These are phyloP conservation scores for Drosophila nannoptera DNA, from an alignment of 1,140 invertebrate genomes.

Conservation along the genomic window DNA sequence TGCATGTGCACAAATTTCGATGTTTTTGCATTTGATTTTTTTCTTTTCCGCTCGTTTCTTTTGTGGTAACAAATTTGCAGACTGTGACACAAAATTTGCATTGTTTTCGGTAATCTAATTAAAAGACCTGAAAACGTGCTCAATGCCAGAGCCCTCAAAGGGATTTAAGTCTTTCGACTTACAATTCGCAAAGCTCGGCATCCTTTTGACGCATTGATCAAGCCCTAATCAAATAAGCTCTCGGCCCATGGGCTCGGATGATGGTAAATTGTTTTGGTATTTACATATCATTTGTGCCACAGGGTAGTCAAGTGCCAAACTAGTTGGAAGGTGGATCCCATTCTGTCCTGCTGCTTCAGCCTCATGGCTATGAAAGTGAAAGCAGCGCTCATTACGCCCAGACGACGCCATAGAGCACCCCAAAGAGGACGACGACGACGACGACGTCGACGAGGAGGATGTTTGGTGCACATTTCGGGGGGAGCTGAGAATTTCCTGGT, in stretches of 20 bases:
- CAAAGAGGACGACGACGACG: no score
- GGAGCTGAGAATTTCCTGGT: slow-evolving; percentile 60
- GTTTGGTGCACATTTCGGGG: slow-evolving; percentile 44
- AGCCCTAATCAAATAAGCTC: slow-evolving; percentile 63
- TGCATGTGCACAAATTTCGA: slow-evolving; percentile 16
- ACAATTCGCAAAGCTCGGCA: slow-evolving; percentile 23
- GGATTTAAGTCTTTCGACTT: neutral
- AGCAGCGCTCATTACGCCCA: slow-evolving; percentile 39
- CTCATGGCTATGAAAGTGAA: slow-evolving; percentile 29
- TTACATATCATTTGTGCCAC: slow-evolving; percentile 68
- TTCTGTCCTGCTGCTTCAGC: neutral
- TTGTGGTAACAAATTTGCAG: slow-evolving; percentile 6
- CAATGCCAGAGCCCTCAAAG: neutral
- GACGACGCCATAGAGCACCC: slow-evolving; percentile 9
- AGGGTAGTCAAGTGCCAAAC: slow-evolving; percentile 30
- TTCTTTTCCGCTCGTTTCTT: neutral
- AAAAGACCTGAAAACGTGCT: neutral
- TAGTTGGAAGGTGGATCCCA: slow-evolving; percentile 3
- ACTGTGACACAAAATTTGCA: neutral
- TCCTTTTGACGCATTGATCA: slow-evolving; percentile 63
- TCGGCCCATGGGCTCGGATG: slow-evolving; percentile 28
- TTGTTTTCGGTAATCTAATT: neutral
- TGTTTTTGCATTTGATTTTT: slow-evolving; percentile 11
- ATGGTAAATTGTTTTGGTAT: slow-evolving; percentile 69
- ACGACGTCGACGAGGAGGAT: slow-evolving; percentile 1